A percentile compares a stretch with the other conserved stretches of the same genome.
Evolutionary conservation across 2,113 vertebrate genomes (phyloP).

Genomic region (Scalopus aquaticus): DNA sequence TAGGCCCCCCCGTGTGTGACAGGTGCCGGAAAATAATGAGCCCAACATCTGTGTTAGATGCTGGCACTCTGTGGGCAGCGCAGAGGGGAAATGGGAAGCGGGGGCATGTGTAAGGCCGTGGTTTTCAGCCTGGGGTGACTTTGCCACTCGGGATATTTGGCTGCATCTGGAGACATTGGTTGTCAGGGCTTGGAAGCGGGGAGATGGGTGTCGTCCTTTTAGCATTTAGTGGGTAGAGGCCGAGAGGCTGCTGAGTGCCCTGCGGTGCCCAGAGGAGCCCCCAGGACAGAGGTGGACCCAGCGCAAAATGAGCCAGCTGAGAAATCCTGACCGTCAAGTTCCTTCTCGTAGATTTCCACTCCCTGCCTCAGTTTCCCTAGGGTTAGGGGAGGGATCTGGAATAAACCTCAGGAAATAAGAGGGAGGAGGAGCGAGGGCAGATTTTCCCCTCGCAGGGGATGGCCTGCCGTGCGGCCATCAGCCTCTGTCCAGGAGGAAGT

Average conservation of each 20-base stretch:
- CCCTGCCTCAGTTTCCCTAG: conserved; percentile 8
- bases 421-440: background rate
- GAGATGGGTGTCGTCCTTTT: background rate
- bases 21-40: background rate
- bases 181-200: background rate
- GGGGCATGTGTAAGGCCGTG: background rate
- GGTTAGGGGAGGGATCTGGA: background rate
- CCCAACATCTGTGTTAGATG: background rate
- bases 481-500: background rate
- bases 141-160: background rate
- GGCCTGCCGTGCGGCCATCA: background rate
- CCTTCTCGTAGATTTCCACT: background rate
- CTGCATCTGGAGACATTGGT: background rate
- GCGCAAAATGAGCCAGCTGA: too few relatives aligned
- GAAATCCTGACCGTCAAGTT: background rate
- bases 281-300: background rate
- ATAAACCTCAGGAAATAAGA: background rate
- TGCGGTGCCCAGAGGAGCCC: accelerated
- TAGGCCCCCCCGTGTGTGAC: background rate
- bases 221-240: background rate
- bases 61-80: background rate
- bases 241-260: background rate
- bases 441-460: background rate
- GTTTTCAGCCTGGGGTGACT: background rate
- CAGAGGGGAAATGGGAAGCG: background rate